These are phyloP conservation scores for Hydroisotoma schaefferi DNA, from an alignment of 2,888 invertebrate genomes.

Conservation along the genomic window DNA sequence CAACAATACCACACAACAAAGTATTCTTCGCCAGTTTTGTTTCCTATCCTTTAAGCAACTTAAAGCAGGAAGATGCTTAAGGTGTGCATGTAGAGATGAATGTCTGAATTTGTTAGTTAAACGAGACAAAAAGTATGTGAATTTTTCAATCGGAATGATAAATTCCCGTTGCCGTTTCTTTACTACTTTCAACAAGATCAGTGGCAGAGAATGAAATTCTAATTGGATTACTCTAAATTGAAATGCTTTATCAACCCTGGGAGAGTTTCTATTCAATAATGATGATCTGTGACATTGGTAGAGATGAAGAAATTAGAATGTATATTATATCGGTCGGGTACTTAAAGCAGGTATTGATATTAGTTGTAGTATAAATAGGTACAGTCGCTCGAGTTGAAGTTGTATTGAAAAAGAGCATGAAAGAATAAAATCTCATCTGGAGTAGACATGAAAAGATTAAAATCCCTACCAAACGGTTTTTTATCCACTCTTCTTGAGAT, in stretches of 20 bases:
- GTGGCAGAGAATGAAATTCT: constrained; percentile 26
- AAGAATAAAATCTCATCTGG: too few relatives aligned
- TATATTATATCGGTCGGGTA: too few relatives aligned
- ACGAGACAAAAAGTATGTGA: constrained; percentile 1
- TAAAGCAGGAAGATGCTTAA: too few relatives aligned
- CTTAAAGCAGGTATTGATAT: background rate
- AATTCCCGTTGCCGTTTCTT: too few relatives aligned
- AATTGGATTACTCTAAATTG: constrained; percentile 33
- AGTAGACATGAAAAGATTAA: background rate
- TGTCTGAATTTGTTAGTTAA: constrained; percentile 1
- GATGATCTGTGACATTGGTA: background rate
- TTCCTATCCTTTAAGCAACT: too few relatives aligned
- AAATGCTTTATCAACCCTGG: too few relatives aligned
- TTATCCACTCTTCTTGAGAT: background rate
- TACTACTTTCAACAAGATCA: too few relatives aligned
- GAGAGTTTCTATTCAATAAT: too few relatives aligned
- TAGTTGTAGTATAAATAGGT: too few relatives aligned
- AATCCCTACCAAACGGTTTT: background rate
- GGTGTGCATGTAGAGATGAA: background rate
- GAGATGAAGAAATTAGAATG: background rate
- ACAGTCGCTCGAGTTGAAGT: too few relatives aligned
- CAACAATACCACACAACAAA: background rate
- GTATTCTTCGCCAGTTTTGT: too few relatives aligned
- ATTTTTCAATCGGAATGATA: background rate
- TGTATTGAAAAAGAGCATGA: constrained; percentile 7